Evolutionary conservation across 2,888 invertebrate species (phyloP).

Genomic region (Eupithecia tripunctaria): DNA sequence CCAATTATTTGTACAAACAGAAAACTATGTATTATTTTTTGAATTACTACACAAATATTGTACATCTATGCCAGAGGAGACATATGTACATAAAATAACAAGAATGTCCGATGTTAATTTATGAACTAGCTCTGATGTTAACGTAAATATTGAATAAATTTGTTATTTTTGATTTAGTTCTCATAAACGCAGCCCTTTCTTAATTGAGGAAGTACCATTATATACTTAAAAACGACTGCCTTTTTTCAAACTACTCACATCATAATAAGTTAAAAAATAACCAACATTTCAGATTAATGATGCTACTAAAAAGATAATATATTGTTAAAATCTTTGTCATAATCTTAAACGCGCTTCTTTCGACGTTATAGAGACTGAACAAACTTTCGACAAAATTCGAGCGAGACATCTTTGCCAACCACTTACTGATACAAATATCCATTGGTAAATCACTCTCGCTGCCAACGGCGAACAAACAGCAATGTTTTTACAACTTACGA

Average conservation of each 20-base stretch:
- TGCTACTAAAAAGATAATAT: neutral
- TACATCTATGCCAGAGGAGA: slow-evolving; percentile 3
- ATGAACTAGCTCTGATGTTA: neutral
- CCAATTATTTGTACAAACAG: slow-evolving; percentile 16
- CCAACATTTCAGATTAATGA: neutral
- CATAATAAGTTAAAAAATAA: neutral
- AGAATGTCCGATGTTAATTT: neutral
- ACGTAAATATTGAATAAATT: neutral
- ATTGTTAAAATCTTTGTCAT: neutral
- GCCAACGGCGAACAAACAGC: slow-evolving; percentile 24
- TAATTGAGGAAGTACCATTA: neutral
- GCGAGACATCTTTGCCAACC: slow-evolving; percentile 29
- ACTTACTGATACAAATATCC: slow-evolving; percentile 37
- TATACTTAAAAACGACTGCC: neutral
- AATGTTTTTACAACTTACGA: slow-evolving; percentile 25
- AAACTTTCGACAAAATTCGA: slow-evolving; percentile 14
- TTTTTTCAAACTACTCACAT: neutral
- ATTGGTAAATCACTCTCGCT: slow-evolving; percentile 26
- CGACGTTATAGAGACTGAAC: slow-evolving; percentile 12
- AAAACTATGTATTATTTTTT: slow-evolving; percentile 14
- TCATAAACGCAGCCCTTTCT: neutral
- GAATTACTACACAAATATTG: slow-evolving; percentile 18
- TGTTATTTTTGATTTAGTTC: neutral
- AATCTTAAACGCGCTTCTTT: neutral
- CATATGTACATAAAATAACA: no score